phyloP scores from a whole-genome alignment of 2,797 vertebrate species.

The Mus caroli region DNA sequence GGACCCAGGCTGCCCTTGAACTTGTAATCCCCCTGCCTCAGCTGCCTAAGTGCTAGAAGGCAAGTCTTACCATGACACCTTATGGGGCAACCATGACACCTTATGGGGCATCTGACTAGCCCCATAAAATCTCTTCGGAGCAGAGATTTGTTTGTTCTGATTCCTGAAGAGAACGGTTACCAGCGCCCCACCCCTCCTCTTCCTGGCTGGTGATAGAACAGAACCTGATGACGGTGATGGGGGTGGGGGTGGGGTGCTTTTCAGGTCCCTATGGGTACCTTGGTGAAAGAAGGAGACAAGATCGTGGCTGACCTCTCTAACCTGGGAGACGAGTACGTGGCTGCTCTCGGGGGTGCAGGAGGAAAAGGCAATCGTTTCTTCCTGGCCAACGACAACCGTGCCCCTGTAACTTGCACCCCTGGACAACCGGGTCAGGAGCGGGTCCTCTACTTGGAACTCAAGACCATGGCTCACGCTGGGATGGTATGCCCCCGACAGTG shows the following conservation, averaged over 20 bases:
- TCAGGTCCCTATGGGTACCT: constrained; percentile 95
- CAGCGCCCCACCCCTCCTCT: accelerated
- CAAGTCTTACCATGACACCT: not conserved
- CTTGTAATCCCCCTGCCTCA: not conserved
- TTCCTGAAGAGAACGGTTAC: accelerated
- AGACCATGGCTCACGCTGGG: constrained; percentile 96
- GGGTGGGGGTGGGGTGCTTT: not conserved
- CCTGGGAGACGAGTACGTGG: constrained; percentile 93
- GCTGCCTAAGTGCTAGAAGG: not conserved
- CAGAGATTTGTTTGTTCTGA: not conserved
- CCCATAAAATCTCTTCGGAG: not conserved
- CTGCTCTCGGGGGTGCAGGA: constrained; percentile 94
- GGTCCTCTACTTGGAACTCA: constrained; percentile 94
- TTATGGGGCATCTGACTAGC: not conserved
- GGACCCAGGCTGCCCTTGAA: not conserved
- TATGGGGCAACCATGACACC: not conserved
- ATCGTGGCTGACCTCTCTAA: constrained; percentile 91
- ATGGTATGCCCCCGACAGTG: constrained; percentile 89
- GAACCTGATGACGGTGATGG: accelerated
- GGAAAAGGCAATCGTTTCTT: constrained; percentile 98
- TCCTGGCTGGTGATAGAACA: no score
- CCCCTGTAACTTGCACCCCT: constrained; percentile 90
- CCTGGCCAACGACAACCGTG: constrained; percentile 96
- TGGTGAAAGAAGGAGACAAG: constrained; percentile 93
- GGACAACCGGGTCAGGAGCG: constrained; percentile 94